phyloP scores from a whole-genome alignment of 2,113 vertebrate species.

The Hippoglossus stenolepis region DNA sequence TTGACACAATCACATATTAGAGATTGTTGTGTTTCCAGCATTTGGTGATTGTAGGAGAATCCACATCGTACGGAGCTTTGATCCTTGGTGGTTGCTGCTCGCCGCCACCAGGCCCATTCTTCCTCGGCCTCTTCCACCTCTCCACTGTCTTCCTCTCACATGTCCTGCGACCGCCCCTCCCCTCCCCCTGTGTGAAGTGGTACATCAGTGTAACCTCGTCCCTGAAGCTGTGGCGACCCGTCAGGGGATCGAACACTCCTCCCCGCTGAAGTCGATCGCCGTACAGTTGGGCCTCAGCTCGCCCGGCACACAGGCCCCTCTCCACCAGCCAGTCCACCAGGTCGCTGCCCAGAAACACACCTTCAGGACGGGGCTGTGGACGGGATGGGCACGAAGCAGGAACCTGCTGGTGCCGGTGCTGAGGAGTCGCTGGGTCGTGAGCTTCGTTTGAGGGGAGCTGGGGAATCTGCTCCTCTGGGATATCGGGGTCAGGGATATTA shows the following conservation, averaged over 20 bases:
- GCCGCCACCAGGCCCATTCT: neutral
- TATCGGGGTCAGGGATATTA: neutral
- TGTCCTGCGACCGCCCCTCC: neutral
- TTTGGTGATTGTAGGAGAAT: neutral
- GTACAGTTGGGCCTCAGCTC: conserved; percentile 85
- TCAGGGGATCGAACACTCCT: conserved; percentile 83
- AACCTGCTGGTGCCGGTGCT: conserved; percentile 27
- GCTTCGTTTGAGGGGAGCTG: neutral
- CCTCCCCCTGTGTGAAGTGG: conserved; percentile 67
- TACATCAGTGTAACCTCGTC: conserved; percentile 84
- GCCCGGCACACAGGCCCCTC: conserved; percentile 85
- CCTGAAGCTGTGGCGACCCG: conserved; percentile 82
- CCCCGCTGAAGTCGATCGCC: conserved; percentile 85
- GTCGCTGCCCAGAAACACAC: conserved; percentile 86
- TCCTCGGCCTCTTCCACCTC: too few relatives aligned
- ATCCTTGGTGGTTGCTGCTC: neutral
- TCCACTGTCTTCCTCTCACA: conserved; percentile 1
- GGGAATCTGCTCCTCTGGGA: conserved; percentile 2
- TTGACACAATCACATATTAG: neutral
- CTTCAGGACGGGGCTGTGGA: neutral
- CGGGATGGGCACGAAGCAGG: neutral
- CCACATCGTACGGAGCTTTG: conserved; percentile 40
- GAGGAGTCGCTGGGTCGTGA: neutral
- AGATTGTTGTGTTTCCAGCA: neutral
- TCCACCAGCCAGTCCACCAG: conserved; percentile 90